Evolutionary conservation across 2,113 vertebrate genomes (phyloP).

Genomic region (Sinocyclocheilus rhinocerous): DNA sequence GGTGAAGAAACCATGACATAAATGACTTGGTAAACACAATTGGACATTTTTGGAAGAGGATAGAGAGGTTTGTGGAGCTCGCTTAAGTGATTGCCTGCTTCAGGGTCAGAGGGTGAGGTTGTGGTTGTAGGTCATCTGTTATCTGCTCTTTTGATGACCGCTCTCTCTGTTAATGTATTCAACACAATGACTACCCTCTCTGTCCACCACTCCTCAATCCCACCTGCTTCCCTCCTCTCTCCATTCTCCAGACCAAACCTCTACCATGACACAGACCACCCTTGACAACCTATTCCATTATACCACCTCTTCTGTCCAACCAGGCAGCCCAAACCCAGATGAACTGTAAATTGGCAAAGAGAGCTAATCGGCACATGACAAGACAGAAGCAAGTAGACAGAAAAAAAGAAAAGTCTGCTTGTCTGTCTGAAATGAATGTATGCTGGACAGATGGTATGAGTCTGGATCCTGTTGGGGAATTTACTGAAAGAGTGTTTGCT

Average conservation of each 20-base stretch:
- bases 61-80: background rate
- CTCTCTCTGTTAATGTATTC: constrained; percentile 29
- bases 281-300: constrained; percentile 79
- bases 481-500: background rate
- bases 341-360: constrained; percentile 74
- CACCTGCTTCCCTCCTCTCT: constrained; percentile 44
- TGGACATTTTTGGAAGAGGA: constrained; percentile 32
- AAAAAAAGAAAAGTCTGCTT: constrained; percentile 59
- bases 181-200: constrained; percentile 26
- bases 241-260: constrained; percentile 26
- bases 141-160: constrained; percentile 2
- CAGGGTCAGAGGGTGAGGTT: constrained; percentile 4
- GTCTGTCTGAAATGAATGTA: constrained; percentile 71
- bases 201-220: constrained; percentile 53
- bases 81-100: constrained; percentile 14
- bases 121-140: constrained; percentile 15
- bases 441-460: constrained; percentile 58
- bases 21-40: constrained; percentile 18
- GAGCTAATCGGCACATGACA: constrained; percentile 69
- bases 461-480: constrained; percentile 61
- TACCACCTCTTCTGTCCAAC: constrained; percentile 55
- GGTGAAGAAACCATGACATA: constrained; percentile 84
- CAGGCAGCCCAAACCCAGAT: constrained; percentile 65
- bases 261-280: constrained; percentile 69
- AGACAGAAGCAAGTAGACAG: constrained; percentile 20